A percentile compares a stretch with the other conserved stretches of the same genome.
These are phyloP conservation scores for Nautilus pompilius DNA, from an alignment of 1,140 invertebrate genomes.

Conservation along the genomic window DNA sequence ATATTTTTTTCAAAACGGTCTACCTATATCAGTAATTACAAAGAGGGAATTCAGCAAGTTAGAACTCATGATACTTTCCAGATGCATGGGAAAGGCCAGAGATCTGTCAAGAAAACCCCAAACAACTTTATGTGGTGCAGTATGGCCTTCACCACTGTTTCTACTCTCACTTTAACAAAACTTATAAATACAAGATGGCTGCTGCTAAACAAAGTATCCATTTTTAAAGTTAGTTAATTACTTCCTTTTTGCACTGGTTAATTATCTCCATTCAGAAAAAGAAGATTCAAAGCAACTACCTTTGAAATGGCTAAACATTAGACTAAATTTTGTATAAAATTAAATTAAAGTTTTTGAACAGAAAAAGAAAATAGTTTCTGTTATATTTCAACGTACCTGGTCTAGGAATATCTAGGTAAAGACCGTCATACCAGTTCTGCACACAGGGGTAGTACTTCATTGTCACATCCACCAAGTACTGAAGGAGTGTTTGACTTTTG, in stretches of 20 bases:
- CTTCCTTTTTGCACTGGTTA: background rate
- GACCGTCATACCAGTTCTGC: slow-evolving; percentile 79
- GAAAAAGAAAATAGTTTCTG: background rate
- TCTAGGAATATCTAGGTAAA: slow-evolving; percentile 48
- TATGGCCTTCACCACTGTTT: no score
- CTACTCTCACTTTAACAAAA: no score
- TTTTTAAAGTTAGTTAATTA: no score
- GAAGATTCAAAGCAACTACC: background rate
- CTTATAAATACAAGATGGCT: no score
- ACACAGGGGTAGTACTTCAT: slow-evolving; percentile 79
- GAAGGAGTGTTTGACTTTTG: slow-evolving; percentile 80
- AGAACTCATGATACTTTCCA: no score
- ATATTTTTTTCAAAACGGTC: no score
- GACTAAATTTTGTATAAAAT: background rate
- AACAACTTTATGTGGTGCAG: no score
- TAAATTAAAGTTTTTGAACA: background rate
- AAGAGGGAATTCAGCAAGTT: no score
- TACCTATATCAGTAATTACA: no score
- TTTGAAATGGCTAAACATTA: background rate
- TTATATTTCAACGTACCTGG: slow-evolving; percentile 7
- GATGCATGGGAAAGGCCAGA: no score
- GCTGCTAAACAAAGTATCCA: no score
- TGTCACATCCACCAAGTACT: slow-evolving; percentile 88
- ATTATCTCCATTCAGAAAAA: background rate
- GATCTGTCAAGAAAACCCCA: no score